These are phyloP conservation scores for Acrocephalus scirpaceus DNA, from an alignment of 2,797 vertebrate species.

Conservation along the genomic window DNA sequence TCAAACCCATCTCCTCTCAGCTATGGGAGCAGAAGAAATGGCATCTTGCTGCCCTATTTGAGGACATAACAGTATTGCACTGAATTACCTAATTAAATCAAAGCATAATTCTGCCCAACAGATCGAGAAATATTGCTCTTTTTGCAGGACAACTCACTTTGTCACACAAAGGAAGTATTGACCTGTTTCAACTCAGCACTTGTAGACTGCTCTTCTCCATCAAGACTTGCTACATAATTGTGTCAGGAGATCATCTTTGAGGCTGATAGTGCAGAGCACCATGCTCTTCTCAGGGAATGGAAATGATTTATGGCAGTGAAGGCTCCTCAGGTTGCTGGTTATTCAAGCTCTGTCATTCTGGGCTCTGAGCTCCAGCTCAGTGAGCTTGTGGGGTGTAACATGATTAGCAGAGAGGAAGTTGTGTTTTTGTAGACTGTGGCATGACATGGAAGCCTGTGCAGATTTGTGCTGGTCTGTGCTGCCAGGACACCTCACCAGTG, in stretches of 20 bases:
- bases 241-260: background rate
- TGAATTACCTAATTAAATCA: background rate
- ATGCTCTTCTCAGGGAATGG: background rate
- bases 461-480: background rate
- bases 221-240: background rate
- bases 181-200: background rate
- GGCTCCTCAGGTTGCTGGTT: background rate
- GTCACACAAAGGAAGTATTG: background rate
- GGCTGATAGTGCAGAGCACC: background rate
- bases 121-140: background rate
- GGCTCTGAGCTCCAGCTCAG: background rate
- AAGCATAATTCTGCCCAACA: background rate
- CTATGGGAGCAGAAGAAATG: background rate
- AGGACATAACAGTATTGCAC: background rate
- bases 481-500: background rate
- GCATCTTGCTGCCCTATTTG: background rate
- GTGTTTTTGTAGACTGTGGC: background rate
- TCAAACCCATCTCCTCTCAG: background rate
- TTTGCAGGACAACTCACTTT: background rate
- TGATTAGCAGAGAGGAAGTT: background rate
- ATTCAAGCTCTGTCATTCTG: background rate
- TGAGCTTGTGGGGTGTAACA: background rate
- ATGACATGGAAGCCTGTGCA: rapidly evolving
- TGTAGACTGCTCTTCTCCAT: background rate
- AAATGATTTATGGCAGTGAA: rapidly evolving